Base-by-base conservation (phyloP, 2,797 vertebrate species). In the Tragelaphus eurycerus region DNA sequence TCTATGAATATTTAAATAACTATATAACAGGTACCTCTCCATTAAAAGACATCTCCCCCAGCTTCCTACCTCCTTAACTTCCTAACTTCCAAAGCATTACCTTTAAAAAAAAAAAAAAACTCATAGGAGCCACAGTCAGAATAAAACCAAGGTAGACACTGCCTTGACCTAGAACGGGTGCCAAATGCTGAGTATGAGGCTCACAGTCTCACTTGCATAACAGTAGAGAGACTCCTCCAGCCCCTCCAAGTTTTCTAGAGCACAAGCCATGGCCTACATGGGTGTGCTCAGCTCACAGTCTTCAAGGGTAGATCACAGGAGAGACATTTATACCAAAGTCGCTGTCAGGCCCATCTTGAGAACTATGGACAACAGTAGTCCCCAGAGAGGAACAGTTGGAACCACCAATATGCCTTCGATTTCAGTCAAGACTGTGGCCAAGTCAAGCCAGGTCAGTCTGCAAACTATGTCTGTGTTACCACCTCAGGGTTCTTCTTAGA, bases 391-490 rank as follows among this genome's bases (percentile, higher is more conserved):
- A 46, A 38, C 0, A 25, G 21, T 15, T 57, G 79, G 92, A 79
- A 6, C 23, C n/a, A 59, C 6, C 38, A 4, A n/a, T 2, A 19
- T 4, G 31, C 29, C 79, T 16, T 78, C 54, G 21, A 3, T 34
- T 4, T 43, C 34, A 71, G 71, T 31, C 57, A 90, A 25, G 57
- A 38, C 48, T 71, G n/a, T 54, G 21, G 25, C 13, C 62, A 79
- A 19, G 9, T 11, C 29, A 50, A 31, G 4, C 25, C 27, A 57
- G 46, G n/a, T 46, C 31, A 1, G 3, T 46, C n/a, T 27, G 43
- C 27, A 4, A 85, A 11, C 21, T 15, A 31, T 1, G 3, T 59
- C 15, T 14, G 2, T 23, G 27, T 29, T 55, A 27, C 0, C 0
- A 60, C 14, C 13, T 19, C 34, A 48, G 31, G 54, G 27, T 10